Evolutionary conservation across 2,797 vertebrate genomes (phyloP).

Genomic region (Notolabrus celidotus): DNA sequence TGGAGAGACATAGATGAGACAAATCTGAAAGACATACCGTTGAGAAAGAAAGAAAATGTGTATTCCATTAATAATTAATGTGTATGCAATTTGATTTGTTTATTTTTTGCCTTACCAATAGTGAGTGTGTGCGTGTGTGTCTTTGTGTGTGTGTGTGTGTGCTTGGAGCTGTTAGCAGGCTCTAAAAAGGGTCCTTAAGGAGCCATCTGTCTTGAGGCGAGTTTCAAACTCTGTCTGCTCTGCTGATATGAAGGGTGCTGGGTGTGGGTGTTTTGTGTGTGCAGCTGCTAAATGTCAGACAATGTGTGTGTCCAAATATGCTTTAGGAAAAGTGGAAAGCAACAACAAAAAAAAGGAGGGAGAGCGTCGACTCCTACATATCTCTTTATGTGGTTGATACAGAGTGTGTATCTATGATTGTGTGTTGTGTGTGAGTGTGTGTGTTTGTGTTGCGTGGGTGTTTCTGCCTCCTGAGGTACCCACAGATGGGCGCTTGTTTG

Average conservation of each 20-base stretch:
- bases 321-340: slow-evolving; percentile 63
- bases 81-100: slow-evolving; percentile 24
- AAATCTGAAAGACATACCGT: slow-evolving; percentile 1
- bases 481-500: slow-evolving; percentile 51
- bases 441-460: slow-evolving; percentile 49
- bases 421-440: slow-evolving; percentile 18
- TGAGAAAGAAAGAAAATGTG: slow-evolving; percentile 9
- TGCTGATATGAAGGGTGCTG: slow-evolving; percentile 42
- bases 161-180: slow-evolving; percentile 44
- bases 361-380: slow-evolving; percentile 11
- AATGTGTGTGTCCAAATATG: slow-evolving; percentile 63
- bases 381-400: slow-evolving; percentile 36
- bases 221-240: slow-evolving; percentile 65
- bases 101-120: slow-evolving; percentile 7
- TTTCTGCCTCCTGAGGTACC: slow-evolving; percentile 55
- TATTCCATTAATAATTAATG: slow-evolving; percentile 41
- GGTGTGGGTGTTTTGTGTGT: slow-evolving; percentile 59
- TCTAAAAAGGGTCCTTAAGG: slow-evolving; percentile 65
- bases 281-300: slow-evolving; percentile 64
- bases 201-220: slow-evolving; percentile 67
- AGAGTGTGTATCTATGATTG: slow-evolving; percentile 4
- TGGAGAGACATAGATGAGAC: not conserved
- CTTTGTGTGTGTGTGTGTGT: slow-evolving; percentile 20
- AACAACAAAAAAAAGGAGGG: slow-evolving; percentile 14
- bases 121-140: slow-evolving; percentile 7